phyloP scores from a whole-genome alignment of 2,888 invertebrate genomes.

The Luperina nickerlii region DNA sequence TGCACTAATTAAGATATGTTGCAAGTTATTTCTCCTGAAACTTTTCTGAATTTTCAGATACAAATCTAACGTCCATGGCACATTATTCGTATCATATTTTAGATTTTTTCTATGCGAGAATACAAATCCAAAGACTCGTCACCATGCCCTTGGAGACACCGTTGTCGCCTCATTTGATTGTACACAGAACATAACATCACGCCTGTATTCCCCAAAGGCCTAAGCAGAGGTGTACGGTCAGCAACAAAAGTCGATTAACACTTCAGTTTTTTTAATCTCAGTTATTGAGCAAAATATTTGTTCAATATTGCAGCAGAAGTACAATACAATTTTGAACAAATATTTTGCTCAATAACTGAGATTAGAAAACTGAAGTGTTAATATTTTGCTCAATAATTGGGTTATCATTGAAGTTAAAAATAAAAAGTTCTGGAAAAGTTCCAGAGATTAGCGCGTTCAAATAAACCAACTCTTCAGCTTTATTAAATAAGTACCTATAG shows the following conservation, averaged over 20 bases:
- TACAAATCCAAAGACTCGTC: not conserved
- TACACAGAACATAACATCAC: not conserved
- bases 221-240: not conserved
- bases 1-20: not conserved
- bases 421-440: no score
- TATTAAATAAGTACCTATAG: not conserved
- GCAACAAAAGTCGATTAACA: no score
- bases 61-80: not conserved
- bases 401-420: not conserved
- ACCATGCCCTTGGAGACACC: not conserved
- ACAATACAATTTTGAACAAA: no score
- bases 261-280: no score
- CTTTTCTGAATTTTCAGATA: not conserved
- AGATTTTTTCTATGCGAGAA: not conserved
- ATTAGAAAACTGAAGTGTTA: no score
- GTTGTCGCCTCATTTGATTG: not conserved
- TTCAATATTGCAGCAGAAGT: no score
- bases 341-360: no score
- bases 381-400: not conserved
- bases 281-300: no score
- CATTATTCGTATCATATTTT: not conserved
- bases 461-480: not conserved
- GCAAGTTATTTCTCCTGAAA: not conserved
- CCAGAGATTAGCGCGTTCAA: not conserved
- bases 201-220: not conserved